Base-by-base conservation (phyloP, 92 coral and sea anemone species). In the Galaxea fascicularis region DNA sequence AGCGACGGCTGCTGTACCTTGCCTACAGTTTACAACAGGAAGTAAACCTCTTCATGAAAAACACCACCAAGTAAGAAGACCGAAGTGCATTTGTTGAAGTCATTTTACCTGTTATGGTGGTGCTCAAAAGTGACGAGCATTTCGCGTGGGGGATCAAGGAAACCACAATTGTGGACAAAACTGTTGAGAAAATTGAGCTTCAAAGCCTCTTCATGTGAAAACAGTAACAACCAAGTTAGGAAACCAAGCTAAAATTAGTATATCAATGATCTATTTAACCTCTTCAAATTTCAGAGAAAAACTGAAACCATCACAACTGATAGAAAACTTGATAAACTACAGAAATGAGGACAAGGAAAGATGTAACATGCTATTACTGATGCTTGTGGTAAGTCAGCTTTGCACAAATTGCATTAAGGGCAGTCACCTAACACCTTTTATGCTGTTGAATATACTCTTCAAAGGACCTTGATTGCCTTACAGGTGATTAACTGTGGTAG, bases 11-110 rank as follows among this genome's bases (percentile, higher is more conserved):
- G 35, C 85, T 74, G 58, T 96, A 96, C 77, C 91, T 96, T 20
- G 96, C 98, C 13, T 94, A 90, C 72, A 88, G 93, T 71, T 82
- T 96, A 28, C 97, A 94, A 59, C 92, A 92, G 68, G 95, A 96
- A 73, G 89, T 96, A n/a, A 89, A 89, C 44, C 88, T 96, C 70
- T 93, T 90, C 35, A 63, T 82, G 77, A 92, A 80, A 56, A 82
- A 89, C 71, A 87, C 62, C n/a, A 80, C 52, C 65, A 89, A 89
- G 98, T 94, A 88, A 71, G 85, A 11, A 8, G 8, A 9, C 4
- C 9, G 7, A 10, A 56, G 9, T 46, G 27, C n/a, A n/a, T n/a
- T n/a, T 28, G 4, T 66, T 30, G 31, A 9, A 16, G 7, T 60
- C 25, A 60, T 6, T 35, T 35, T 35, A 35, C 41, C 41, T 35